Evolutionary conservation across 2,797 vertebrate species (phyloP).

Genomic region (Gouania willdenowi): DNA sequence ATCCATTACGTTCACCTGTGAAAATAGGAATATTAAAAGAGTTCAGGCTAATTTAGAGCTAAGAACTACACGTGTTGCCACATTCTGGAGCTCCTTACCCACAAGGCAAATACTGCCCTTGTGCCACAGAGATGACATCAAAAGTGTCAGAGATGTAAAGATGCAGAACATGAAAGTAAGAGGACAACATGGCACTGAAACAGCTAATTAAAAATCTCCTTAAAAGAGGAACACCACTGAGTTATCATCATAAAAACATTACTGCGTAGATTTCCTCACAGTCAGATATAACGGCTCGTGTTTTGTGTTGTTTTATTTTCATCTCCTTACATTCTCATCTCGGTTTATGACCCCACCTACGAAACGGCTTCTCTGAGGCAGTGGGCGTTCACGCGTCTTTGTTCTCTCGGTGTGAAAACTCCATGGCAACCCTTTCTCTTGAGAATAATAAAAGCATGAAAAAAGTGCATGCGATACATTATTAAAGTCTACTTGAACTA

Average conservation of each 20-base stretch:
- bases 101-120: too few relatives aligned
- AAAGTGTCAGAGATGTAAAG: too few relatives aligned
- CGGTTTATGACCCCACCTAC: conserved; percentile 21
- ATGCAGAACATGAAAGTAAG: too few relatives aligned
- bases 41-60: too few relatives aligned
- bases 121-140: too few relatives aligned
- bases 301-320: conserved; percentile 30
- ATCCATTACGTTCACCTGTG: too few relatives aligned
- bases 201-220: conserved; percentile 2
- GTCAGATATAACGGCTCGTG: conserved; percentile 19
- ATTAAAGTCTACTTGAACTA: conserved; percentile 10
- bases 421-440: conserved; percentile 37
- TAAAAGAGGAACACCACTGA: conserved; percentile 19
- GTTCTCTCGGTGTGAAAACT: conserved; percentile 26
- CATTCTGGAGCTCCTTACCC: too few relatives aligned
- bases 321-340: conserved; percentile 13
- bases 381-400: conserved; percentile 36
- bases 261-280: not conserved
- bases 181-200: too few relatives aligned
- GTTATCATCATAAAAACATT: conserved; percentile 16
- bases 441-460: conserved; percentile 8
- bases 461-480: conserved; percentile 2
- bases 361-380: conserved; percentile 26
- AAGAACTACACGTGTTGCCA: too few relatives aligned
- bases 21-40: too few relatives aligned